These are phyloP conservation scores for Rhinolophus sinicus DNA, from an alignment of 2,113 vertebrate genomes.

Conservation along the genomic window DNA sequence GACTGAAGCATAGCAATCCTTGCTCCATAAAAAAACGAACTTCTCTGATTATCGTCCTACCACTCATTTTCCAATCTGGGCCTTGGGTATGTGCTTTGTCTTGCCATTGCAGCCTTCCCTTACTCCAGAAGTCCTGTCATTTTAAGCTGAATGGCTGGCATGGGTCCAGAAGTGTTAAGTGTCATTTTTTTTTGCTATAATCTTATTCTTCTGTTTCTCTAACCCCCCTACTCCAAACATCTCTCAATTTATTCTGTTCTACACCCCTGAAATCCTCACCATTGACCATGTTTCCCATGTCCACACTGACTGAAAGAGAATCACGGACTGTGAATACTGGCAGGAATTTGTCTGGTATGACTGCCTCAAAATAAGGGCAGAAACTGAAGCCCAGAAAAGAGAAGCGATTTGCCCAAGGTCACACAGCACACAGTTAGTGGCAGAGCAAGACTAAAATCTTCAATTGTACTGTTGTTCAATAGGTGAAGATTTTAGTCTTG, in stretches of 20 bases:
- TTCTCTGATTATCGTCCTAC: neutral
- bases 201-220: neutral
- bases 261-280: neutral
- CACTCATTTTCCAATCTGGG: neutral
- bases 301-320: neutral
- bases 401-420: neutral
- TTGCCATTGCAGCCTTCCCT: neutral
- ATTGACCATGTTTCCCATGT: neutral
- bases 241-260: neutral
- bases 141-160: neutral
- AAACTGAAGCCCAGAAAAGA: neutral
- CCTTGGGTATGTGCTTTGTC: neutral
- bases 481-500: neutral
- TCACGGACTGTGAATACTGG: neutral
- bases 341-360: neutral
- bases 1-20: neutral
- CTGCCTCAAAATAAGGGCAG: neutral
- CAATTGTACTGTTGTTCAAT: neutral
- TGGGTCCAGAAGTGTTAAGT: neutral
- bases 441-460: neutral
- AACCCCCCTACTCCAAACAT: neutral
- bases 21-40: neutral
- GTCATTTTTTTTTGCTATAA: neutral
- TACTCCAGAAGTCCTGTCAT: neutral
- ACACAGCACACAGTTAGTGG: neutral